phyloP scores from a whole-genome alignment of 2,797 vertebrate species.

The Sarcoramphus papa region DNA sequence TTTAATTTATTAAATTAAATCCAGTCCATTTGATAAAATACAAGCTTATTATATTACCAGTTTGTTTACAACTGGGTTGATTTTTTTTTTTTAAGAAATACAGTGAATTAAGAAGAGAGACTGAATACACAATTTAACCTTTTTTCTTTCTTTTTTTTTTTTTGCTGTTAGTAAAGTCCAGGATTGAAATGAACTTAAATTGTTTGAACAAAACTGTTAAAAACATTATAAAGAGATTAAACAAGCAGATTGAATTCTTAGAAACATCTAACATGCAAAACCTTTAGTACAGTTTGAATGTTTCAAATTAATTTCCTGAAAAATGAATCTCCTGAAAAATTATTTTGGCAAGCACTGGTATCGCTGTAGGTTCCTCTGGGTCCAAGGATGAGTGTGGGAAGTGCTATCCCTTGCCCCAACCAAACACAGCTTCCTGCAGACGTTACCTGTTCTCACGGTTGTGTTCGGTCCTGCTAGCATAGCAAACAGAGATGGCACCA shows the following conservation, averaged over 20 bases:
- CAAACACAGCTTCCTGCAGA: not conserved
- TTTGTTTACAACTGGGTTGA: not conserved
- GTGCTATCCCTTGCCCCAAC: not conserved
- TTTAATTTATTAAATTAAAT: slow-evolving; percentile 53
- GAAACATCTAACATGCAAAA: slow-evolving; percentile 61
- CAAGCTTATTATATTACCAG: slow-evolving; percentile 22
- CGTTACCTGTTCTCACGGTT: not conserved
- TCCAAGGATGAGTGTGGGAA: not conserved
- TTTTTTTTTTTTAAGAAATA: slow-evolving; percentile 38
- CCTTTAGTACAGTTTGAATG: not conserved
- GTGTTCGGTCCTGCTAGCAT: fast-evolving
- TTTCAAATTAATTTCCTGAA: slow-evolving; percentile 6
- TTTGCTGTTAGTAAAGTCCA: slow-evolving; percentile 51
- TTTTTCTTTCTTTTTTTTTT: not conserved
- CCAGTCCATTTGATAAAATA: slow-evolving; percentile 50
- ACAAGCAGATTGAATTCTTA: slow-evolving; percentile 44
- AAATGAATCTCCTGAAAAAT: not conserved
- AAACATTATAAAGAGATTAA: slow-evolving; percentile 58
- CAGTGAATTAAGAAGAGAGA: slow-evolving; percentile 44
- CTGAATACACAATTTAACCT: not conserved
- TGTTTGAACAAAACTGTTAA: slow-evolving; percentile 46
- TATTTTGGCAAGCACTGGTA: slow-evolving; percentile 1
- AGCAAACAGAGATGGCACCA: not conserved
- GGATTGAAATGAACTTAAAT: slow-evolving; percentile 29
- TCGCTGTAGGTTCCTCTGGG: not conserved